These are phyloP conservation scores for Caiman crocodilus DNA, from an alignment of 2,797 vertebrate species.

Conservation along the genomic window DNA sequence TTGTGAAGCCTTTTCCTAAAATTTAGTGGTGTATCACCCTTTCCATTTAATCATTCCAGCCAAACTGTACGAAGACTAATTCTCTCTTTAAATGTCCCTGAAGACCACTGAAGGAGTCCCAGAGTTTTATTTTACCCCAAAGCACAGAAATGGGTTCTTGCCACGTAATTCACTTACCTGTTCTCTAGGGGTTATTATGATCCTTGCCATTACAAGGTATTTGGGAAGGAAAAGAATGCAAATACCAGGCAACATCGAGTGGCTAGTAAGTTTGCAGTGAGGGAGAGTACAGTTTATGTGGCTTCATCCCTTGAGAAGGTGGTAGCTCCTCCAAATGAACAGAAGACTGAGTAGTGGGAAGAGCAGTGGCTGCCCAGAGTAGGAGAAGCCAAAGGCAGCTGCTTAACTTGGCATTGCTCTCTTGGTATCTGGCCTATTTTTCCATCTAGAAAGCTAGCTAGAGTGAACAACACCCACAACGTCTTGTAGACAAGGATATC, in stretches of 20 bases:
- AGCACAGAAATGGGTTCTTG: neutral
- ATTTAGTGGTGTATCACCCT: neutral
- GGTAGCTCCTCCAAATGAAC: neutral
- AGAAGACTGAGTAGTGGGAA: neutral
- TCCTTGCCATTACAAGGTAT: neutral
- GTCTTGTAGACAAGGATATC: neutral
- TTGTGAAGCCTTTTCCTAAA: neutral
- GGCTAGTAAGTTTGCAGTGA: neutral
- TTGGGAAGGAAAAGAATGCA: neutral
- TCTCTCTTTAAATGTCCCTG: neutral
- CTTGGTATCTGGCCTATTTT: neutral
- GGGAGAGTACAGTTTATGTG: neutral
- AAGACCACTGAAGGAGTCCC: neutral
- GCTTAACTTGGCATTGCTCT: neutral
- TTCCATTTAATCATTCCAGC: neutral
- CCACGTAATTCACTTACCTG: neutral
- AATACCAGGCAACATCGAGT: neutral
- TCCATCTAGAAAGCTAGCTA: neutral
- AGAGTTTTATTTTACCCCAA: neutral
- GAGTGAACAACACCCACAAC: neutral
- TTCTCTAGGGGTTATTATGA: neutral
- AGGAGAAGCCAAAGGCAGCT: neutral
- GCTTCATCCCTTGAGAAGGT: neutral
- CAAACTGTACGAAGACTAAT: neutral
- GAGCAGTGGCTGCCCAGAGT: neutral